These are phyloP conservation scores for Rhagophthalmus giganteus DNA, from an alignment of 2,888 invertebrate species.

Conservation along the genomic window DNA sequence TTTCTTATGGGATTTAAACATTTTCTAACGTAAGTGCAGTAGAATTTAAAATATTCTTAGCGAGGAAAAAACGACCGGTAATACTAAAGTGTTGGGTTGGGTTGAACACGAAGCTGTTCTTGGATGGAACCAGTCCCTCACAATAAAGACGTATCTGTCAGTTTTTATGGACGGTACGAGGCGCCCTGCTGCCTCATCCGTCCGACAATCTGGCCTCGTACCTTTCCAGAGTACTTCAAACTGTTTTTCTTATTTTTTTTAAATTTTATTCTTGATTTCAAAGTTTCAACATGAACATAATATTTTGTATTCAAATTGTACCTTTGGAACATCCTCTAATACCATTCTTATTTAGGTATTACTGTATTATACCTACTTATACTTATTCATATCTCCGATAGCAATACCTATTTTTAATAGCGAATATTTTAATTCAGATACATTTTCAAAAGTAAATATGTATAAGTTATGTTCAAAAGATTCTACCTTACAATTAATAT, in stretches of 20 bases:
- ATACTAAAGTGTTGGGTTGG: slow-evolving; percentile 27
- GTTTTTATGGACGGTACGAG: slow-evolving; percentile 51
- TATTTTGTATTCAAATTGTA: no score
- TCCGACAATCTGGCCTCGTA: slow-evolving; percentile 40
- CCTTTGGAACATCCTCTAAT: no score
- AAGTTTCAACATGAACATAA: no score
- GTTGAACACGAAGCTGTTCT: slow-evolving; percentile 31
- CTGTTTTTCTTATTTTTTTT: slow-evolving; percentile 10
- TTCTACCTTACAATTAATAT: no score
- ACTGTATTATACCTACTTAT: no score
- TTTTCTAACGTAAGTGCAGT: no score
- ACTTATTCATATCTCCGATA: no score
- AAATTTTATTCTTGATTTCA: slow-evolving; percentile 12
- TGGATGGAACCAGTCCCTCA: slow-evolving; percentile 46
- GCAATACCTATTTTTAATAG: not conserved
- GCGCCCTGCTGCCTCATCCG: slow-evolving; percentile 47
- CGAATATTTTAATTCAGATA: no score
- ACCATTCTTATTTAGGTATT: no score
- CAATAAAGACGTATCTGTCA: slow-evolving; percentile 56
- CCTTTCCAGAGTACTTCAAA: slow-evolving; percentile 20
- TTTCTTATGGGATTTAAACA: no score
- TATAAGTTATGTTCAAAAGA: no score
- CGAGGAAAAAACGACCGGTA: slow-evolving; percentile 21
- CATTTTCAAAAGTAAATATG: no score
- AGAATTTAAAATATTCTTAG: slow-evolving; percentile 10